phyloP scores from a whole-genome alignment of 2,113 vertebrate genomes.

The Dinomys branickii region DNA sequence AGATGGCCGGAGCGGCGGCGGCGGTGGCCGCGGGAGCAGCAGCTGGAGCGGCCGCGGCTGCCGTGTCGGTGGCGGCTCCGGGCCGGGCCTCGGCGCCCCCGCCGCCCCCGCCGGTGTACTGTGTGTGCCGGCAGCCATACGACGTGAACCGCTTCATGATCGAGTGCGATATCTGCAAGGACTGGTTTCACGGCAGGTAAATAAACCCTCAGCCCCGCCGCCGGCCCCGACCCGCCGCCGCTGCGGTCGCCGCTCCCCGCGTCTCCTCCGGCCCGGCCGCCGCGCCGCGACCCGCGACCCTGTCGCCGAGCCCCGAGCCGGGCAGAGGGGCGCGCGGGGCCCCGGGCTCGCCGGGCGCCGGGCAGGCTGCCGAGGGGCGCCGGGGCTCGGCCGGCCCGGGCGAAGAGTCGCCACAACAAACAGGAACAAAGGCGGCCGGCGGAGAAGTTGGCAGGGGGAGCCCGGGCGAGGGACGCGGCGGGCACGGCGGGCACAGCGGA shows the following conservation, averaged over 20 bases:
- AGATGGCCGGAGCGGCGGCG: constrained; percentile 89
- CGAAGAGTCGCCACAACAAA: constrained; percentile 76
- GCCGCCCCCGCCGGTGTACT: constrained; percentile 92
- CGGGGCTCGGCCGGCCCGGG: constrained; percentile 63
- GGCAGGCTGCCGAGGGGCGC: constrained; percentile 35
- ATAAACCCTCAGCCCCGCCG: constrained; percentile 56
- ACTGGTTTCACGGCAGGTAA: constrained; percentile 99
- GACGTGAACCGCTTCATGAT: constrained; percentile 99
- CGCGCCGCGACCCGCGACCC: not conserved
- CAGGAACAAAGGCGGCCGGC: constrained; percentile 78
- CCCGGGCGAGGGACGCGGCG: constrained; percentile 53
- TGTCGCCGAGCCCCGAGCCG: not conserved
- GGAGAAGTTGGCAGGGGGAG: constrained; percentile 74
- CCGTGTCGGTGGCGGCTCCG: constrained; percentile 86
- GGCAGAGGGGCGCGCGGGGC: not conserved
- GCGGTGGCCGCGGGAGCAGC: constrained; percentile 89
- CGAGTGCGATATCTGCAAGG: constrained; percentile 98
- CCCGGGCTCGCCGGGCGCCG: constrained; percentile 49
- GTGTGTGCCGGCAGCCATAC: constrained; percentile 98
- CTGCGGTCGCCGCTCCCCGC: not conserved
- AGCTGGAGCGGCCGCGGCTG: constrained; percentile 83
- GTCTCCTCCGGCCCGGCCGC: constrained; percentile 1
- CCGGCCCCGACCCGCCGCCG: not conserved
- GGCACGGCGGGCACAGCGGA: constrained; percentile 11
- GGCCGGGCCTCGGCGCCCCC: constrained; percentile 90